phyloP scores from a whole-genome alignment of 2,797 vertebrate species.

The Otolemur crassicaudatus region DNA sequence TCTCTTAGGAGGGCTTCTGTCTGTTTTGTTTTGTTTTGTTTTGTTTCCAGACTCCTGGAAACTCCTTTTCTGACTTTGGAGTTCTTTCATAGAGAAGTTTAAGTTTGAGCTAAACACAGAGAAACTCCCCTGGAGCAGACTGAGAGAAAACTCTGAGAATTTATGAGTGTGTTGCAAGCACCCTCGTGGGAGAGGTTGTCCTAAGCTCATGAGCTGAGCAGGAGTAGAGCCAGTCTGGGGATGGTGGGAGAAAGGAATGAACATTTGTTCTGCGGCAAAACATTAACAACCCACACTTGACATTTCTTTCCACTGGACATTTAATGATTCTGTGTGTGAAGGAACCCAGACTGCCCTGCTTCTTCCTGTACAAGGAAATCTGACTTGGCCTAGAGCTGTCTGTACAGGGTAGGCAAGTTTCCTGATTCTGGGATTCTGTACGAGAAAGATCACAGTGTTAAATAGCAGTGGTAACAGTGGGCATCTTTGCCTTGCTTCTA shows the following conservation, averaged over 20 bases:
- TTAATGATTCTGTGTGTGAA: background rate
- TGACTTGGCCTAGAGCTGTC: background rate
- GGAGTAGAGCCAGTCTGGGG: background rate
- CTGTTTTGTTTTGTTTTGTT: background rate
- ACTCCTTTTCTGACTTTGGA: background rate
- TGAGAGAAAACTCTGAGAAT: background rate
- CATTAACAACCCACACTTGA: background rate
- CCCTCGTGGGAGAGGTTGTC: background rate
- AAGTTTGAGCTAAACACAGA: background rate
- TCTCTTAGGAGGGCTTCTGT: background rate
- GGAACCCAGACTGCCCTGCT: background rate
- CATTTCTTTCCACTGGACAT: background rate
- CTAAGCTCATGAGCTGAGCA: background rate
- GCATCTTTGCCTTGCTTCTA: background rate
- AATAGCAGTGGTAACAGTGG: background rate
- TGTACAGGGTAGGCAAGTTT: background rate
- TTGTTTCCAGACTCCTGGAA: background rate
- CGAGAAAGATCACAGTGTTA: background rate
- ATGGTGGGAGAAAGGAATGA: background rate
- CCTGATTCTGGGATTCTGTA: background rate
- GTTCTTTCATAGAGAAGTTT: background rate
- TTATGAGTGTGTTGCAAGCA: background rate
- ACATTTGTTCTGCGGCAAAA: background rate
- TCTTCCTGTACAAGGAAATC: background rate
- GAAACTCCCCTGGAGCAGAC: background rate